A percentile compares a stretch with the other conserved stretches of the same genome.
phyloP scores from a whole-genome alignment of 2,113 vertebrate species.

The Carassius carassius region DNA sequence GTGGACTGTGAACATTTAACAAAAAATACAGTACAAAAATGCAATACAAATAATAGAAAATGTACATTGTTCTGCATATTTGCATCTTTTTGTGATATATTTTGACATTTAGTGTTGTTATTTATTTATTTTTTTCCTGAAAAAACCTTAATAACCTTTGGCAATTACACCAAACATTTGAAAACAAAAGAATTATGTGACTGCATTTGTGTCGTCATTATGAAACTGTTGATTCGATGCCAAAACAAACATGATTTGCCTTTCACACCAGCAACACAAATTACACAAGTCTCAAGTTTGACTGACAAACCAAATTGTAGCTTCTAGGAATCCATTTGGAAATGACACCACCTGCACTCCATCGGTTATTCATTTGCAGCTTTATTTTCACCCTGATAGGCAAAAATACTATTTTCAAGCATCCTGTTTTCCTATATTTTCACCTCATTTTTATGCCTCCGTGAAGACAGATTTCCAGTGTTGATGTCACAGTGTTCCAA shows the following conservation, averaged over 20 bases:
- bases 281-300: not conserved
- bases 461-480: not conserved
- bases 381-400: not conserved
- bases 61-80: not conserved
- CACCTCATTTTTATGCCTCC: not conserved
- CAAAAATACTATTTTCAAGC: not conserved
- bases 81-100: not conserved
- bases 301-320: slow-evolving; percentile 8
- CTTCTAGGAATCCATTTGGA: not conserved
- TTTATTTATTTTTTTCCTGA: not conserved
- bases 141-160: not conserved
- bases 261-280: not conserved
- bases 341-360: not conserved
- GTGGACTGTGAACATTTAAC: not conserved
- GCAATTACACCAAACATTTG: not conserved
- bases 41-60: not conserved
- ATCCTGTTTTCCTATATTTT: not conserved
- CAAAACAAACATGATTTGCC: not conserved
- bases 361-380: slow-evolving; percentile 5
- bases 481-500: not conserved
- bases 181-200: not conserved
- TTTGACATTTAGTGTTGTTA: not conserved
- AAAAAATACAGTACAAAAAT: not conserved
- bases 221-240: too few relatives aligned
- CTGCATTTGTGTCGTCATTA: too few relatives aligned